Evolutionary conservation across 1,140 invertebrate species (phyloP).

Genomic region (Nasonia longicornis): DNA sequence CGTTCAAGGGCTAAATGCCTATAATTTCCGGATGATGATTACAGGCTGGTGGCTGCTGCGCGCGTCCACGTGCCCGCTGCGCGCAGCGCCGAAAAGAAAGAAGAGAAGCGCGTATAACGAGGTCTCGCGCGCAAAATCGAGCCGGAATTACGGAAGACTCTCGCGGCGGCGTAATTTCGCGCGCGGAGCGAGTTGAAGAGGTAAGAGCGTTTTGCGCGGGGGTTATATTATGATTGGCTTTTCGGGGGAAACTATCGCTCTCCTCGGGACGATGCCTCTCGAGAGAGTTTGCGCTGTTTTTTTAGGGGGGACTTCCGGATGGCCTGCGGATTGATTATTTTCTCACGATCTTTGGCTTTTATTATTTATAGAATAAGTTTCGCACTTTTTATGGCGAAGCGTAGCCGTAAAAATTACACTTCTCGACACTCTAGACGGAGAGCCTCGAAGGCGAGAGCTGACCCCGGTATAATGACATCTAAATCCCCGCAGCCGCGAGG

Average conservation of each 20-base stretch:
- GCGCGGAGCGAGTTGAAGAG: background rate
- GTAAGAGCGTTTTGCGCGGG: too few relatives aligned
- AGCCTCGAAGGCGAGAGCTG: background rate
- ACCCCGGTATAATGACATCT: constrained; percentile 56
- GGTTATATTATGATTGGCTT: constrained; percentile 9
- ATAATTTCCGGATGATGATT: constrained; percentile 67
- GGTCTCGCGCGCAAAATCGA: constrained; percentile 60
- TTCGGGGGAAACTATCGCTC: background rate
- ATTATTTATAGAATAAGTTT: too few relatives aligned
- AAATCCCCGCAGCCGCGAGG: constrained; percentile 39
- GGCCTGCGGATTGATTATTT: too few relatives aligned
- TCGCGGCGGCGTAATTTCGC: constrained; percentile 6
- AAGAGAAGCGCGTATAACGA: background rate
- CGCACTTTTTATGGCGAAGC: too few relatives aligned
- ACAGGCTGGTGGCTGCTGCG: constrained; percentile 56
- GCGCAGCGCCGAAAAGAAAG: background rate
- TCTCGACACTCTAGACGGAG: background rate
- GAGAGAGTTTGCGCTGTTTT: too few relatives aligned
- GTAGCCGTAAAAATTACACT: too few relatives aligned
- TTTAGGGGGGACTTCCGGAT: too few relatives aligned
- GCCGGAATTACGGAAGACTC: constrained; percentile 47
- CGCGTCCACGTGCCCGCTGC: constrained; percentile 45
- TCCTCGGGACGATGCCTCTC: background rate
- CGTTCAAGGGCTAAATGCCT: constrained; percentile 63
- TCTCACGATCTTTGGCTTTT: too few relatives aligned